phyloP scores from a whole-genome alignment of 2,888 invertebrate genomes.

The Oxystoma pomonae region DNA sequence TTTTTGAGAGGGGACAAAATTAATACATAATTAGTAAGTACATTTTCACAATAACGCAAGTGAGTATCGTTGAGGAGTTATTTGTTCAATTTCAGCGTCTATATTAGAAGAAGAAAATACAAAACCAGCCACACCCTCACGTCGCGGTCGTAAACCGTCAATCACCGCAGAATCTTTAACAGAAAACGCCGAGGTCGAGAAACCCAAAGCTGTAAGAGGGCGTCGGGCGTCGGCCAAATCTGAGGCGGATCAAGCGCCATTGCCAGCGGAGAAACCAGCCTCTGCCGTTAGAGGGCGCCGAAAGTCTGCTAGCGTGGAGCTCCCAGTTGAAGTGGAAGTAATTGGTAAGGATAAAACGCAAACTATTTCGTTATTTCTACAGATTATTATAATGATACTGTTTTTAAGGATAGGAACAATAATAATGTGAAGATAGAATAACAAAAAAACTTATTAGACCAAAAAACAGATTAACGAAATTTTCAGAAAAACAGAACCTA shows the following conservation, averaged over 20 bases:
- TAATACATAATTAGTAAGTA: too few species aligned
- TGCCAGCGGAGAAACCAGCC: constrained; percentile 1
- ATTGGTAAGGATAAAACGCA: constrained; percentile 6
- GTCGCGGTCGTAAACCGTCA: constrained; percentile 17
- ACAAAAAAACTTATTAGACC: too few species aligned
- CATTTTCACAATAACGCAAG: too few species aligned
- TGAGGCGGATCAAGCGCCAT: background rate
- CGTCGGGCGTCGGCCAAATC: constrained; percentile 15
- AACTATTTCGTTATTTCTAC: too few species aligned
- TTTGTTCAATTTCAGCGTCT: constrained; percentile 23
- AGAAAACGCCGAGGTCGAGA: constrained; percentile 14
- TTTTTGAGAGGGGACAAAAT: too few species aligned
- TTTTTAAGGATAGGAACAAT: too few species aligned
- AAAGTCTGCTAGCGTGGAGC: constrained; percentile 9
- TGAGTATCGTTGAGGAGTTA: too few species aligned
- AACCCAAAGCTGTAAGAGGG: constrained; percentile 17
- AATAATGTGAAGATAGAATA: too few species aligned
- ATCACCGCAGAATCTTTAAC: constrained; percentile 11
- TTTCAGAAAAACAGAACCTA: too few species aligned
- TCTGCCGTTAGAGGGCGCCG: constrained; percentile 9
- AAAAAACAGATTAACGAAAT: too few species aligned
- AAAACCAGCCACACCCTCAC: constrained; percentile 7
- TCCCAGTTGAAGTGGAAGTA: constrained; percentile 8
- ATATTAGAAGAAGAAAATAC: constrained; percentile 23
- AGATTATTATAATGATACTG: too few species aligned